Conservation (phyloP, 2,113 vertebrate species). For the Poeciliopsis occidentalis region DNA sequence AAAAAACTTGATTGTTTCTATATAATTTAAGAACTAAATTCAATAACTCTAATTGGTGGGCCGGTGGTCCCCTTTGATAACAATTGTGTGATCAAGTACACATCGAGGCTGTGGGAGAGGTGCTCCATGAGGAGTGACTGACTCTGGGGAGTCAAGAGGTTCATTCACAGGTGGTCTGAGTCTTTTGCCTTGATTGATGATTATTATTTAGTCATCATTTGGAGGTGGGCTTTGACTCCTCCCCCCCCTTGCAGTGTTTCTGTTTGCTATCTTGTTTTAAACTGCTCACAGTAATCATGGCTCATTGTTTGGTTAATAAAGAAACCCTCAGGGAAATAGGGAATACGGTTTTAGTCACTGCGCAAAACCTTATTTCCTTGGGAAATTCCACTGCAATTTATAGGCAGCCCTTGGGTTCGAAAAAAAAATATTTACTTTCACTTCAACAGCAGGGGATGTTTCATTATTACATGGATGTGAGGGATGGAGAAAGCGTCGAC, state of each 20-base stretch:
- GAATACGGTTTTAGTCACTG: neutral
- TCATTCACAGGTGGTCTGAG: conserved; percentile 2
- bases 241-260: neutral
- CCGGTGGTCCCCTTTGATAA: neutral
- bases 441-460: neutral
- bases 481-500: neutral
- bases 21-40: neutral
- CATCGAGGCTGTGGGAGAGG: neutral
- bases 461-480: neutral
- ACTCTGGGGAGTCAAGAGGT: neutral
- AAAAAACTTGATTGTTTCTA: neutral
- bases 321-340: neutral
- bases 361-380: neutral
- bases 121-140: neutral
- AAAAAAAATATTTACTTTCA: neutral
- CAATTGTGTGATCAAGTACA: neutral
- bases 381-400: neutral
- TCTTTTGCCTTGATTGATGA: conserved; percentile 3
- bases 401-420: neutral
- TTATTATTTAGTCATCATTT: conserved; percentile 12
- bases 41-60: neutral
- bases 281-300: neutral
- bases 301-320: neutral
- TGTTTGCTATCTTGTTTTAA: neutral
- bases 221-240: neutral